These are phyloP conservation scores for Lordiphosa fenestrarum DNA, from an alignment of 2,888 invertebrate genomes.

Conservation along the genomic window DNA sequence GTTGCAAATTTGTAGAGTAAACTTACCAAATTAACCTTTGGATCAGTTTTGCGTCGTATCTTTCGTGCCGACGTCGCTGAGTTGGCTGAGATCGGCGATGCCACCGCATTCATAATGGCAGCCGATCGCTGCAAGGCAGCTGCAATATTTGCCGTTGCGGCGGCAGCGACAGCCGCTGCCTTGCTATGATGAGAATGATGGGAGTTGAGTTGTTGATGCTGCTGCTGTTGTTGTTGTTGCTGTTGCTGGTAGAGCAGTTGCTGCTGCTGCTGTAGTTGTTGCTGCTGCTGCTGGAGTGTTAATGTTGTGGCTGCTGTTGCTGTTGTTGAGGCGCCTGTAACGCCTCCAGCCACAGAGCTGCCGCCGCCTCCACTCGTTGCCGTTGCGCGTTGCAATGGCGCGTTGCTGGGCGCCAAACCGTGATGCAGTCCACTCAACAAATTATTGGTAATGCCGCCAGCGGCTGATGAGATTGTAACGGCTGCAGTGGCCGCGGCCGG, in stretches of 20 bases:
- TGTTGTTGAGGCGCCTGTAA: slow-evolving; percentile 40
- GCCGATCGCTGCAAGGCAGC: slow-evolving; percentile 74
- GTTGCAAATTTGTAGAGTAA: not conserved
- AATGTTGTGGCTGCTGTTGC: slow-evolving; percentile 42
- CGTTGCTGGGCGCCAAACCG: slow-evolving; percentile 67
- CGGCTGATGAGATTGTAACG: slow-evolving; percentile 76
- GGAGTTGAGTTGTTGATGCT: slow-evolving; percentile 41
- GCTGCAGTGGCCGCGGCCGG: slow-evolving; percentile 80
- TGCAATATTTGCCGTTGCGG: slow-evolving; percentile 50
- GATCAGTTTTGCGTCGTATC: slow-evolving; percentile 86
- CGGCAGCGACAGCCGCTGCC: slow-evolving; percentile 65
- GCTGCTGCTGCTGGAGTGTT: slow-evolving; percentile 54
- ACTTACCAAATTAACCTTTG: slow-evolving; percentile 81
- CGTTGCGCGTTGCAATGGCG: slow-evolving; percentile 63
- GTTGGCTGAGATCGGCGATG: slow-evolving; percentile 80
- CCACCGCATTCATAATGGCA: slow-evolving; percentile 81
- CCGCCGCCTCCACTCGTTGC: slow-evolving; percentile 52
- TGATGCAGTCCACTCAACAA: slow-evolving; percentile 54
- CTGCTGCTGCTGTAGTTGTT: slow-evolving; percentile 17
- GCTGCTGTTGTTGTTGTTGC: slow-evolving; percentile 28
- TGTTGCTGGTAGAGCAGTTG: slow-evolving; percentile 24
- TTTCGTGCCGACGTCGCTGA: slow-evolving; percentile 84
- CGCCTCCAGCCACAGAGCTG: slow-evolving; percentile 44
- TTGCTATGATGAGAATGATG: slow-evolving; percentile 59
- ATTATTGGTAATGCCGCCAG: slow-evolving; percentile 50